Base-by-base conservation (phyloP, 2,113 vertebrate genomes). In the Amphilophus citrinellus region DNA sequence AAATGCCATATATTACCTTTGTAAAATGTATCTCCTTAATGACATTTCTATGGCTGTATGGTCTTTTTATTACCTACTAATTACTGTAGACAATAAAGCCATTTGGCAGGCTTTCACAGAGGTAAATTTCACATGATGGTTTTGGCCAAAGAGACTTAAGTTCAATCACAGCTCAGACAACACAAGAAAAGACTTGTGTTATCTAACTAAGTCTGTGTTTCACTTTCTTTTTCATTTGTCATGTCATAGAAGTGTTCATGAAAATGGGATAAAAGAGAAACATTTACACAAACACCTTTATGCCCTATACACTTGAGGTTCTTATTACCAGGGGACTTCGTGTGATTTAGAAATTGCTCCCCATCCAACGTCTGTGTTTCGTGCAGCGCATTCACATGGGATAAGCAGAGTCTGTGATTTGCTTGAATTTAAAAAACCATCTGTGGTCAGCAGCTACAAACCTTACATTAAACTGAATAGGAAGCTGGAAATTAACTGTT, bases 1-100 rank as follows among this genome's bases (percentile, higher is more conserved):
- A 73, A 73, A 73, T 2, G 75, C 5, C 9, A 79, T 24, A 77
- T 20, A 76, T 50, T 7, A 30, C 44, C 32, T 30, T 42, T 50
- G 18, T 87, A 56, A 73, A 75, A 53, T 7, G 78, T 68, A n/a
- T 68, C 44, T 15, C 18, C 44, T 61, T 13, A 73, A 27, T 85
- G 80, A 83, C 58, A 63, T 80, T 76, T 80, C 82, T 62, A 79
- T 47, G 30, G 2, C 37, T 32, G 27, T 56, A 56, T 35, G 53
- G 47, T 73, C 20, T 58, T 32, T 37, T 47, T n/a, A 50, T 85
- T 61, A 61, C 76, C 61, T 57, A 79, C 58, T n/a, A 76, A 80
- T 87, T 73, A 32, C 20, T 39, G 57, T 17, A 14, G 75, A 37
- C 47, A 53, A 83, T 80, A 71, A 80, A 85, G 80, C 7, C 65